Percentiles rank a stretch among this genome's conserved stretches.
Evolutionary conservation across 2,797 vertebrate genomes (phyloP).

Genomic region (Harpagifer antarcticus): DNA sequence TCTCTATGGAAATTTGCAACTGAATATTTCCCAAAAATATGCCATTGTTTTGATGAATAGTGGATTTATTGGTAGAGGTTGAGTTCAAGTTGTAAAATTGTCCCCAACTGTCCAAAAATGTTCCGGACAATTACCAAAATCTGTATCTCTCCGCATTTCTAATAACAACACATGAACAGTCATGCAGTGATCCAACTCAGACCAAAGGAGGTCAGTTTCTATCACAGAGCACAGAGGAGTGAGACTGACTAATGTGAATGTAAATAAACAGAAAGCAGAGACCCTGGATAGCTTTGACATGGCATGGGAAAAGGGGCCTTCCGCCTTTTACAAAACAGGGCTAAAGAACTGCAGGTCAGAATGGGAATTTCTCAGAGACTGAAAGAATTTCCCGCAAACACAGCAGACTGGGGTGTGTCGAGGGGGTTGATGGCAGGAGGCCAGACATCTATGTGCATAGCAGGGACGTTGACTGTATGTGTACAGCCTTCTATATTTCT

Average conservation of each 20-base stretch:
- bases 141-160: not conserved
- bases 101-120: conserved; percentile 11
- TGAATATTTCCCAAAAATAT: not conserved
- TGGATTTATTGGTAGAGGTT: conserved; percentile 14
- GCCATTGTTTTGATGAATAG: conserved; percentile 1
- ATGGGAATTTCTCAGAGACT: conserved; percentile 70
- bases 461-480: not conserved
- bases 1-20: conserved; percentile 26
- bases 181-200: conserved; percentile 28
- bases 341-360: conserved; percentile 60
- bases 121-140: conserved; percentile 19
- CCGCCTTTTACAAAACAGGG: conserved; percentile 36
- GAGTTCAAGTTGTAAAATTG: conserved; percentile 3
- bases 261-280: conserved; percentile 60
- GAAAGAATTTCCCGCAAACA: conserved; percentile 64
- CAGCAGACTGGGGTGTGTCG: conserved; percentile 44
- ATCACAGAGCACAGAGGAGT: conserved; percentile 21
- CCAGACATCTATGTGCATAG: conserved; percentile 25
- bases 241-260: conserved; percentile 38
- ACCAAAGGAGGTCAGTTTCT: conserved; percentile 20
- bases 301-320: conserved; percentile 63
- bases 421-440: conserved; percentile 49
- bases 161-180: not conserved
- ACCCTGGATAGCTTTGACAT: conserved; percentile 25
- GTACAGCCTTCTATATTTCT: not conserved